Base-by-base conservation (phyloP, 2,888 invertebrate genomes). In the Biston stratarius region DNA sequence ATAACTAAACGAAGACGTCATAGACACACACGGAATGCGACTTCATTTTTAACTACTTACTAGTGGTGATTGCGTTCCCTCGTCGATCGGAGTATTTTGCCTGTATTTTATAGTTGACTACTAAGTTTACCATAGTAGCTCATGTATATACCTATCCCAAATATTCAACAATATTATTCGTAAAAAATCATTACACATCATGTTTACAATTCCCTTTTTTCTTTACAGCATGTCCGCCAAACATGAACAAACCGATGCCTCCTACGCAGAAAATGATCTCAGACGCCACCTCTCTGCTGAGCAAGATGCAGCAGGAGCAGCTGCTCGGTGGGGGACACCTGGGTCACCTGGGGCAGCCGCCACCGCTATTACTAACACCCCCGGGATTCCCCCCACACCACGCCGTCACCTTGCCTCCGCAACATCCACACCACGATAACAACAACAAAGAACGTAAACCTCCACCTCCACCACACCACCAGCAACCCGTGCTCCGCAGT, bases 301-400 rank as follows among this genome's bases (percentile, higher is more conserved):
- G 95, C 87, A 96, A 96, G 87, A 95, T 96, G 94, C 96, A 96
- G 82, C 96, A 96, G 75, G 95, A 96, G 77, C 96, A 95, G 77
- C 91, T 95, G 47, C 90, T 96, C 34, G 94, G 96, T 76, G 91
- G 94, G 7, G 90, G 92, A 0, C 95, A 95, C 78, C 86, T 95
- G 64, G 94, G 85, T 0, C 95, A 95, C 79, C 83, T 94, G 44
- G 94, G 94, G 0, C 94, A 91, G 52, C 94, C 94, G 33, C 82
- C 95, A 34, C 95, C 96, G 7, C 95, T 97, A 94, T 92, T 97
- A 76, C 87, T 97, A 1, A 97, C 97, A 2, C 97, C 97, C 7
- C 96, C 97, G 0, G 97, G 97, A 9, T 94, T 96, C 78, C 97
- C 96, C 15, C 97, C 96, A 52, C 96, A 96, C 82, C 97, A 97